These are phyloP conservation scores for Rotaria socialis DNA, from an alignment of 2,888 invertebrate species.

Conservation along the genomic window DNA sequence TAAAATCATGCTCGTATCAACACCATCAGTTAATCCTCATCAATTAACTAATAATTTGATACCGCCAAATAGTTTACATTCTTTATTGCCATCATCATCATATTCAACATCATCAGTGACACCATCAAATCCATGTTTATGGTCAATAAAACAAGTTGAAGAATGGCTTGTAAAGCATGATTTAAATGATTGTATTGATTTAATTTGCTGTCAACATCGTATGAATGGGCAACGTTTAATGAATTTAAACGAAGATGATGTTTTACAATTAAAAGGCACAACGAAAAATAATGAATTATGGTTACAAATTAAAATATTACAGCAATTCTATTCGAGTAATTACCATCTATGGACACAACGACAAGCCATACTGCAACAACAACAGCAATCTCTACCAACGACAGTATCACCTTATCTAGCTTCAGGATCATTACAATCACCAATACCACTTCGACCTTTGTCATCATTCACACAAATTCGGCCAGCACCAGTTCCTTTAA, in stretches of 20 bases:
- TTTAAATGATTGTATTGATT: neutral
- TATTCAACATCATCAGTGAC: neutral
- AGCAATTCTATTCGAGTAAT: slow-evolving; percentile 33
- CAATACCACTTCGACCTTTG: neutral
- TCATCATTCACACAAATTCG: neutral
- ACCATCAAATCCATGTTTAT: neutral
- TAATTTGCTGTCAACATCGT: slow-evolving; percentile 14
- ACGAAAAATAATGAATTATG: slow-evolving; percentile 14
- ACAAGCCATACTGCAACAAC: neutral
- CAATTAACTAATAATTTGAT: neutral
- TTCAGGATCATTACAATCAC: neutral
- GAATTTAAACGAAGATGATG: slow-evolving; percentile 22
- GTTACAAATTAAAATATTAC: slow-evolving; percentile 18
- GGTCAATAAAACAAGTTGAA: slow-evolving; percentile 21
- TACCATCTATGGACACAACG: slow-evolving; percentile 24
- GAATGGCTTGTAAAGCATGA: neutral
- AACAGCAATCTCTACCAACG: neutral
- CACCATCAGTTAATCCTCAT: neutral
- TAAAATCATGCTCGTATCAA: neutral
- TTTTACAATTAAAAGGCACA: slow-evolving; percentile 3
- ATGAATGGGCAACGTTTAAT: slow-evolving; percentile 7
- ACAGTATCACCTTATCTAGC: neutral
- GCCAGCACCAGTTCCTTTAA: neutral
- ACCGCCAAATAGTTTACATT: neutral
- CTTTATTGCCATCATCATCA: neutral